Evolutionary conservation across 2,888 invertebrate genomes (phyloP), one percentile per base, ranked within the genome.

Genomic region (Lysandra coridon): DNA sequence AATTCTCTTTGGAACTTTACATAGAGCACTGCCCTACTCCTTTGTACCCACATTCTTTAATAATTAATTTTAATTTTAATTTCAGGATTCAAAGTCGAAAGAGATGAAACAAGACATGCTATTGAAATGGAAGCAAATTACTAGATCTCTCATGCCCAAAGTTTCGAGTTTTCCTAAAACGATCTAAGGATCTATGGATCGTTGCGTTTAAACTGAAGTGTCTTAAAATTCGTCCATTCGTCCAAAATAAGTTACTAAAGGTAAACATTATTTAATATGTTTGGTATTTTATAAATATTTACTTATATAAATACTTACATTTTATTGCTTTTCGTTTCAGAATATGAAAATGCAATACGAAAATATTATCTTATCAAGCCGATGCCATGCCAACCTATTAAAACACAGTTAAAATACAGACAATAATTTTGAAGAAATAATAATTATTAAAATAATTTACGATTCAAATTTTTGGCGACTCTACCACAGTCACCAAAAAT

Each of bases 51-150:
- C 53, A 14, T 4, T 12, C 14, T 17, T 60, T 44, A 10, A 1
- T 5, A 49, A 49, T 6, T 23, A 23, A n/a, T 7, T 0, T 62
- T 62, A 62, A 7, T 62, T 23, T 7, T 6, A 62, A 14, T 69
- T 57, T 6, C 76, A 76, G 76, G 76, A 76, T 6, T 30, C 30
- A 30, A 76, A 92, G 91, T 81, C 82, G 7, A 83, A 83, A 79
- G 84, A 84, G 80, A 85, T 84, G 30, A 88, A 85, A 80, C 83
- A 83, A 80, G 88, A 84, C 78, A 85, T 87, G 79, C 89, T 90
- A 81, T 89, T 89, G 2, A 84, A 91, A 82, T 85, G 93, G 91
- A 91, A 90, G 83, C 86, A 90, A 84, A 87, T 94, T 62, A 88
- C 91, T 2, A 87, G 88, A 79, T 84, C 90, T 79, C 87, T 94